These are phyloP conservation scores for Chrysochloris asiatica DNA, from an alignment of 2,113 vertebrate genomes.

Conservation along the genomic window DNA sequence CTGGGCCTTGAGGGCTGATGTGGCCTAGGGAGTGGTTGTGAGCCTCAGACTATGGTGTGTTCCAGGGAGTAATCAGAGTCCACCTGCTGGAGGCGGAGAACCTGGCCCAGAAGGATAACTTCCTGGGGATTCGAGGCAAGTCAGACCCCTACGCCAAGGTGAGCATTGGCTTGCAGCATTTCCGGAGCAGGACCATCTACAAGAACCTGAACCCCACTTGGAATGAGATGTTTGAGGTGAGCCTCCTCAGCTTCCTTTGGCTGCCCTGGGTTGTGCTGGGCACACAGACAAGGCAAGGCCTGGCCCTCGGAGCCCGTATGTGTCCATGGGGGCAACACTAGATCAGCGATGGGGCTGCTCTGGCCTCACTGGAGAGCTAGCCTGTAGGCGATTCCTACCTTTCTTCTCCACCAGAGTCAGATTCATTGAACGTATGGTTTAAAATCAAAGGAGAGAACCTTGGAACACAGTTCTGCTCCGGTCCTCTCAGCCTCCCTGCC, in stretches of 20 bases:
- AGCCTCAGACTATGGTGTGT: constrained; percentile 20
- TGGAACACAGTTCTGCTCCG: background rate
- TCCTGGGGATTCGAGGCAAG: constrained; percentile 94
- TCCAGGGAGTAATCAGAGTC: constrained; percentile 94
- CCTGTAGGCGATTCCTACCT: too few relatives aligned
- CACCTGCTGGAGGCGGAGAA: constrained; percentile 91
- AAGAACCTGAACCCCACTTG: constrained; percentile 91
- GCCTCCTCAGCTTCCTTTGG: background rate
- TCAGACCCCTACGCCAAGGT: constrained; percentile 94
- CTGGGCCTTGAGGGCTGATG: background rate
- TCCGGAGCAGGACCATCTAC: constrained; percentile 92
- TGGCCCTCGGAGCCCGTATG: too few relatives aligned
- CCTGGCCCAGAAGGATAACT: constrained; percentile 92
- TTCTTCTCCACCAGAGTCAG: background rate
- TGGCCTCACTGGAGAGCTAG: background rate
- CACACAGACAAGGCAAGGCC: too few relatives aligned
- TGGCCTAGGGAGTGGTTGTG: background rate
- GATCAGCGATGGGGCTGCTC: too few relatives aligned
- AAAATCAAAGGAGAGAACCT: background rate
- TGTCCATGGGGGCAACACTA: background rate
- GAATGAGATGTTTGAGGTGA: constrained; percentile 95
- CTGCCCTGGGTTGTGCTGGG: background rate
- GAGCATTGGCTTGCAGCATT: constrained; percentile 86
- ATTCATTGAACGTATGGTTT: background rate
- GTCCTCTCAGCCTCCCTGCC: background rate